A percentile compares a stretch with the other conserved stretches of the same genome.
phyloP scores from a whole-genome alignment of 2,113 vertebrate species.

The Ceyx margarethae region DNA sequence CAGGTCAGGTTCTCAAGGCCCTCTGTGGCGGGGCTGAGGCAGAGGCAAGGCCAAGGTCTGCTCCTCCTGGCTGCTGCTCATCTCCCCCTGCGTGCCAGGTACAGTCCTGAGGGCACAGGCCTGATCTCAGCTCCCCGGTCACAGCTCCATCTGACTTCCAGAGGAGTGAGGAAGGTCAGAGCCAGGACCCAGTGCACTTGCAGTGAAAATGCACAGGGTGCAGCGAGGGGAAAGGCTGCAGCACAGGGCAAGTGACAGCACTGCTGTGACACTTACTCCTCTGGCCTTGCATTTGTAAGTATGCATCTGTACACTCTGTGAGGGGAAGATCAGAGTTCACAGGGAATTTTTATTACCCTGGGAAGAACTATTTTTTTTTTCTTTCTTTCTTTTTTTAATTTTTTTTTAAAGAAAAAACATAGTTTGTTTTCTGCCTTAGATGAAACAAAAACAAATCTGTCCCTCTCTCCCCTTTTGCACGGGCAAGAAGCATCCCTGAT shows the following conservation, averaged over 20 bases:
- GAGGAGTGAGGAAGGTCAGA: neutral
- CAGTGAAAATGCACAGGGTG: neutral
- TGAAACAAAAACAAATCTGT: neutral
- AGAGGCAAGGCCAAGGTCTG: neutral
- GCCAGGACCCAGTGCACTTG: neutral
- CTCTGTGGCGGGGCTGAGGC: neutral
- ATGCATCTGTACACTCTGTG: neutral
- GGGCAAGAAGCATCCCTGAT: neutral
- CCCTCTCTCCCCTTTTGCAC: neutral
- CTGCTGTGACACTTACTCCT: neutral
- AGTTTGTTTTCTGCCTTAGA: neutral
- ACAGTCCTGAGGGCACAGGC: neutral
- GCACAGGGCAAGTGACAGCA: neutral
- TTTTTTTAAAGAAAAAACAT: neutral
- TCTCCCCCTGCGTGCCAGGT: neutral
- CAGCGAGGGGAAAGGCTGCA: neutral
- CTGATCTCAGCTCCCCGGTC: neutral
- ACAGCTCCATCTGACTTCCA: neutral
- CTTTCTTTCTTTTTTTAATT: neutral
- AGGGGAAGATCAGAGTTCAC: conserved; percentile 13
- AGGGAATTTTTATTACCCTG: conserved; percentile 33
- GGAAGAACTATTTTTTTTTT: neutral
- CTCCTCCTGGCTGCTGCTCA: neutral
- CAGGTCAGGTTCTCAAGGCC: conserved; percentile 48
- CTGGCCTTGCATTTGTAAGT: neutral